These are phyloP conservation scores for Megalopta genalis DNA, from an alignment of 1,140 invertebrate species.

Conservation along the genomic window DNA sequence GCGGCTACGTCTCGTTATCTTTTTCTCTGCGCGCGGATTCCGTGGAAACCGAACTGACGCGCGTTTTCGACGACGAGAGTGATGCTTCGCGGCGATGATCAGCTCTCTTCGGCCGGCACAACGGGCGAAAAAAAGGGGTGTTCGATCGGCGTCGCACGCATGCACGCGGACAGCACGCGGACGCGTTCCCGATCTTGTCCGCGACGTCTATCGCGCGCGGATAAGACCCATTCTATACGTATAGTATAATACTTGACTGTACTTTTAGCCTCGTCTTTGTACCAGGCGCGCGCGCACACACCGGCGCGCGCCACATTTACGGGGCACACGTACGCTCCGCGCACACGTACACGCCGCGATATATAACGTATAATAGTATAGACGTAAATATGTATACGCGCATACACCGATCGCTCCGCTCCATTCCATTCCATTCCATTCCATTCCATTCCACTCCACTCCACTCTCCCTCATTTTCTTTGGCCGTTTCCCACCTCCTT, in stretches of 20 bases:
- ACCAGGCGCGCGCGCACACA: too few relatives aligned
- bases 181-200: not conserved
- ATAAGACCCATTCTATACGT: constrained; percentile 35
- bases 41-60: too few relatives aligned
- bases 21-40: too few relatives aligned
- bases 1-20: too few relatives aligned
- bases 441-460: not conserved
- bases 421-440: constrained; percentile 4
- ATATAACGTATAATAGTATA: not conserved
- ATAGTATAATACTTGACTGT: constrained; percentile 32
- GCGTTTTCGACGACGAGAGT: too few relatives aligned
- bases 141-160: too few relatives aligned
- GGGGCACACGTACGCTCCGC: too few relatives aligned
- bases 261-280: constrained; percentile 36
- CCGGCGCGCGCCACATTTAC: too few relatives aligned
- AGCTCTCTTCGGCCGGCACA: too few relatives aligned
- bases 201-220: not conserved
- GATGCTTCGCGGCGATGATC: too few relatives aligned
- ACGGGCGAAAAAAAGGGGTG: too few relatives aligned
- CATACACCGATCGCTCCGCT: not conserved
- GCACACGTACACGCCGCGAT: too few relatives aligned
- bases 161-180: not conserved
- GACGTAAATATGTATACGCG: not conserved
- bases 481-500: not conserved
- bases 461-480: constrained; percentile 4